Evolutionary conservation across 2,797 vertebrate species (phyloP), one percentile per base, ranked within the genome.

Genomic region (Lagodon rhomboides): DNA sequence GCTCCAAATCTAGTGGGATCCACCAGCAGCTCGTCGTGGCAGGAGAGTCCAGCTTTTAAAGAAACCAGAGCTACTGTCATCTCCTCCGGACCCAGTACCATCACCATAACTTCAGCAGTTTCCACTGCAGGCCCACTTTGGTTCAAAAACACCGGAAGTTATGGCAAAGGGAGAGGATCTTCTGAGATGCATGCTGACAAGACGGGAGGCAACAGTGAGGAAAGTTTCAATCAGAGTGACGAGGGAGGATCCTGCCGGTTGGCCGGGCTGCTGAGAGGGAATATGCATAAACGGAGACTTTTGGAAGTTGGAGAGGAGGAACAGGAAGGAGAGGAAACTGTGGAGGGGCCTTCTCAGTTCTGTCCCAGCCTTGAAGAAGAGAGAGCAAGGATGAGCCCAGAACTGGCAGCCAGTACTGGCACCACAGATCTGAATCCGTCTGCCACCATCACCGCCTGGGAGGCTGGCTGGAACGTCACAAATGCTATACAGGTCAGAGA

Each of bases 381-480:
- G 3, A 62, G 61, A 58, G 16, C 23, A 5, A 41, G 23, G 46
- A 65, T 23, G 59, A 79, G 62, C 59, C 55, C 76, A 8, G 75
- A 16, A 68, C 80, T 72, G 54, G 77, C 63, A 34, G 23, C 50
- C 0, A 15, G 8, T 5, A 30, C 22, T 1, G 3, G 20, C 25
- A n/a, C 12, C 69, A 25, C 70, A 34, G 18, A 17, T 84, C 34
- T 25, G 62, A 81, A 47, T 46, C 68, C 75, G 3, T 12, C 71
- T 66, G 23, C 84, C 58, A 90, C 90, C 65, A 93, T 95, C 89
- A 95, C 93, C 4, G 85, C 93, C 68, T 95, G 94, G 94, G 95
- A 96, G 90, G 94, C 94, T 13, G 87, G 92, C 76, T 95, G 93
- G 94, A 96, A 95, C 2, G 94, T 96, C 74, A 95, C 93, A 20